These are phyloP conservation scores for Temnothorax rugatulus DNA, from an alignment of 2,888 invertebrate species.

Conservation along the genomic window DNA sequence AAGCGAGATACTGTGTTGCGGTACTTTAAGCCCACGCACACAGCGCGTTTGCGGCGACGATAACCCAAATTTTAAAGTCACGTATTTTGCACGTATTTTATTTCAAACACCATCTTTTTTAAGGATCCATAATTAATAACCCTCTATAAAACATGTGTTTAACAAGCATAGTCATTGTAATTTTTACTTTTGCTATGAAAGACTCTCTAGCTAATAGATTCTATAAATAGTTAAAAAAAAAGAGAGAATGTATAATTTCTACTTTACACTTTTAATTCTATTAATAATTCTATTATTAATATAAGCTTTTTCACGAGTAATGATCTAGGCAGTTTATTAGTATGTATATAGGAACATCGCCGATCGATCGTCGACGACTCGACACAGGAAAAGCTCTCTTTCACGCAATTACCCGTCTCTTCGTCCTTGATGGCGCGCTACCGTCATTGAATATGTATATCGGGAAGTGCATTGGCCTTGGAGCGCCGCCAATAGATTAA, in stretches of 20 bases:
- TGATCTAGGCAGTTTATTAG: not conserved
- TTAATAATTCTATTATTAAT: constrained; percentile 2
- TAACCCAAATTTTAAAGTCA: not conserved
- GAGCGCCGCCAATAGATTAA: constrained; percentile 85
- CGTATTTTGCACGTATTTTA: not conserved
- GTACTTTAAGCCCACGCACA: constrained; percentile 1
- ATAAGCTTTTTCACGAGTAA: not conserved
- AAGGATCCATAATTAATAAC: not conserved
- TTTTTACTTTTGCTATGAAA: not conserved
- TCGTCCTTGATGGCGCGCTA: constrained; percentile 63
- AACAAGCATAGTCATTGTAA: not conserved
- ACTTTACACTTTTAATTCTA: not conserved
- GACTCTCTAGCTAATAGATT: not conserved
- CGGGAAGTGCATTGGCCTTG: constrained; percentile 84
- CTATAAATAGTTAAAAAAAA: not conserved
- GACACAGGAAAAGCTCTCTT: constrained; percentile 57
- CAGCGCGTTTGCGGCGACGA: not conserved
- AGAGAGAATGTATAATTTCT: not conserved
- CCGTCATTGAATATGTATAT: constrained; percentile 82
- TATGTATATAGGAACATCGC: not conserved
- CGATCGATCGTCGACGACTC: constrained; percentile 50
- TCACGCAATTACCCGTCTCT: constrained; percentile 66
- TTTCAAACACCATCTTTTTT: not conserved
- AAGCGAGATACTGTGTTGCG: constrained; percentile 34
- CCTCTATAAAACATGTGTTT: not conserved